A percentile compares a stretch with the other conserved stretches of the same genome.
Conservation (phyloP, 2,797 vertebrate species). For the Varecia variegata region DNA sequence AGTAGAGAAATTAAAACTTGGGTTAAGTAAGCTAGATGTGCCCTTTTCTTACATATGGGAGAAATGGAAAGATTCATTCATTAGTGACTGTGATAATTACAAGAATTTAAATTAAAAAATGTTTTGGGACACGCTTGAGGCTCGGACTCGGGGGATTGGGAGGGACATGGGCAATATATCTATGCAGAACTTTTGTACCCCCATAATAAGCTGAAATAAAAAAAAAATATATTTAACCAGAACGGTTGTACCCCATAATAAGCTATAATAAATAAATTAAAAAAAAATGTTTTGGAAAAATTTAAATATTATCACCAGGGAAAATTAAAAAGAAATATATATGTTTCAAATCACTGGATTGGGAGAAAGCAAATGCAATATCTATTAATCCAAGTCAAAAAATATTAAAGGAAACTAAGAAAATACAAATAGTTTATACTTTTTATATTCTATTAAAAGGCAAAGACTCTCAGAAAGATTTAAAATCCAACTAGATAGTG, state of each 20-base stretch:
- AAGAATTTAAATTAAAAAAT: background rate
- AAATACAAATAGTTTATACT: background rate
- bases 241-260: too few species aligned
- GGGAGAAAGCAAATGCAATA: background rate
- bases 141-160: too few species aligned
- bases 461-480: background rate
- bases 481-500: background rate
- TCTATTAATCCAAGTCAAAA: background rate
- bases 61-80: background rate
- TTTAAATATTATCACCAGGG: background rate
- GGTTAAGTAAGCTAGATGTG: background rate
- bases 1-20: slow-evolving; percentile 10
- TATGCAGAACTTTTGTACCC: too few species aligned
- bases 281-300: background rate
- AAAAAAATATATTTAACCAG: too few species aligned
- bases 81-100: background rate
- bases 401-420: background rate
- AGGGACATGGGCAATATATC: too few species aligned
- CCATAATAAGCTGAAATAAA: too few species aligned
- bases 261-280: too few species aligned
- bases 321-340: background rate
- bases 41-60: background rate
- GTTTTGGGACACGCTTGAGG: too few species aligned
- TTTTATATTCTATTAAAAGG: background rate
- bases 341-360: background rate